Conservation (phyloP, 2,113 vertebrate genomes). For the Trochalopteron elliotii region DNA sequence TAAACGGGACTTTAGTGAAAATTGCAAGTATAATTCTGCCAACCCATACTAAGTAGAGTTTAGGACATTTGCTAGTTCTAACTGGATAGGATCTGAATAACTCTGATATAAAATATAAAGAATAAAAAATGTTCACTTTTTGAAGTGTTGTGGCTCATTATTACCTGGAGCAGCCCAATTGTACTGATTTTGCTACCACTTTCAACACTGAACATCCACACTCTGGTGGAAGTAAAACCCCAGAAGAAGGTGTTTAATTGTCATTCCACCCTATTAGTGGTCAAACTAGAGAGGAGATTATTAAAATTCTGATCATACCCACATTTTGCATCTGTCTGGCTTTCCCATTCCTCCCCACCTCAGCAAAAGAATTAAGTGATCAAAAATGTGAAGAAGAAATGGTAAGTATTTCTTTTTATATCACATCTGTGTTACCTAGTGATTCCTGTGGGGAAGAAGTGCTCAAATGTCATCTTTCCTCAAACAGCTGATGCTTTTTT, state of each 20-base stretch:
- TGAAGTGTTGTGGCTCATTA: neutral
- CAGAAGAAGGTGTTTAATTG: neutral
- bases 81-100: neutral
- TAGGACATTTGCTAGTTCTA: neutral
- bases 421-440: neutral
- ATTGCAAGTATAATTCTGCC: neutral
- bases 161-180: neutral
- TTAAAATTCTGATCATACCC: neutral
- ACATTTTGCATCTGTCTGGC: neutral
- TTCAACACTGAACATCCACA: neutral
- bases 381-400: neutral
- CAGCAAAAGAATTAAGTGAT: neutral
- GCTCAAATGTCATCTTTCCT: neutral
- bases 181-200: neutral
- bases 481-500: neutral
- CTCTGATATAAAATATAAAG: neutral
- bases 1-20: neutral
- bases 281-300: neutral
- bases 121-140: neutral
- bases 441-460: neutral
- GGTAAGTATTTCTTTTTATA: neutral
- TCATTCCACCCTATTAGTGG: neutral
- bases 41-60: neutral
- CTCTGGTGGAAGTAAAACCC: neutral
- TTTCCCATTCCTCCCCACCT: neutral